Conservation (phyloP, 2,888 invertebrate species). For the Tetanocera ferruginea region DNA sequence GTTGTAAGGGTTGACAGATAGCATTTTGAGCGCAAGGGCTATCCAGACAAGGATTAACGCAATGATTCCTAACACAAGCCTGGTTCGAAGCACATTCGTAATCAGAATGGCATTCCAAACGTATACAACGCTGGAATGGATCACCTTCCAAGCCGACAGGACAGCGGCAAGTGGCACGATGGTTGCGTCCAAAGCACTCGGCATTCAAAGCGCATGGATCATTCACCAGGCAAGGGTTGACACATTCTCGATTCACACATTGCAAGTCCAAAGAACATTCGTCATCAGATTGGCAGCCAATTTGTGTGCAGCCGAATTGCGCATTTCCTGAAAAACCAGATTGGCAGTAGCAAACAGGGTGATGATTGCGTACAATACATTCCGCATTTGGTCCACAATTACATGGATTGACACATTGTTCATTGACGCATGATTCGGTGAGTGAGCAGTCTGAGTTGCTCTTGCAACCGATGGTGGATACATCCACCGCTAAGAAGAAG, state of each 20-base stretch:
- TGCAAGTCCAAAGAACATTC: constrained; percentile 86
- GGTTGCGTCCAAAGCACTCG: constrained; percentile 85
- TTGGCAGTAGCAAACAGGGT: constrained; percentile 87
- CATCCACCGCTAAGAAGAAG: constrained; percentile 71
- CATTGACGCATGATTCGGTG: constrained; percentile 87
- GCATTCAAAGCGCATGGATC: constrained; percentile 89
- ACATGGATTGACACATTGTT: constrained; percentile 85
- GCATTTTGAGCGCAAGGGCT: constrained; percentile 88
- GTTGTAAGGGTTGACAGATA: constrained; percentile 83
- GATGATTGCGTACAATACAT: constrained; percentile 85
- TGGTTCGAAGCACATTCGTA: constrained; percentile 84
- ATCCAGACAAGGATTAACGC: constrained; percentile 82
- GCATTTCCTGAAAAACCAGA: constrained; percentile 89
- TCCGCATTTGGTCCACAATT: constrained; percentile 87
- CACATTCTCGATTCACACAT: constrained; percentile 86
- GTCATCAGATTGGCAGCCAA: constrained; percentile 85
- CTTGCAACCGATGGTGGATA: constrained; percentile 79
- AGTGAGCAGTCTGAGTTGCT: constrained; percentile 85
- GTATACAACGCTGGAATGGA: constrained; percentile 82
- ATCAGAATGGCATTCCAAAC: constrained; percentile 83
- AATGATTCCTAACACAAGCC: constrained; percentile 80
- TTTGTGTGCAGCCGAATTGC: constrained; percentile 83
- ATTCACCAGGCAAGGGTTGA: constrained; percentile 83
- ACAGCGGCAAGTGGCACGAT: constrained; percentile 85
- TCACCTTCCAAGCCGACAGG: constrained; percentile 83